Conservation (phyloP, 1,140 invertebrate genomes). For the Spodoptera litura region DNA sequence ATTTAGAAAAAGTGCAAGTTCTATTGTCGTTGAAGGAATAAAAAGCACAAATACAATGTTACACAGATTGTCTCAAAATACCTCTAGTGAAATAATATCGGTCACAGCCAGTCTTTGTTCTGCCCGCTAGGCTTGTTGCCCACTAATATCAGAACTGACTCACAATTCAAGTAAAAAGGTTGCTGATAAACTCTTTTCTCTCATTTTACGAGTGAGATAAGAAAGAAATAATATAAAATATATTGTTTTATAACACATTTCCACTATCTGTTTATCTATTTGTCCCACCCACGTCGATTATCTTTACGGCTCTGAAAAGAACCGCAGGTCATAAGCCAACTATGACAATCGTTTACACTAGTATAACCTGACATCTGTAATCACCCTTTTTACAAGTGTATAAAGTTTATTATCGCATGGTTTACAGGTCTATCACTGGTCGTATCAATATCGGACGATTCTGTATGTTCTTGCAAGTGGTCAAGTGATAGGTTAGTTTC, state of each 20-base stretch:
- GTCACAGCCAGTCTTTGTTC: neutral
- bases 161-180: constrained; percentile 10
- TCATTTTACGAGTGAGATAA: neutral
- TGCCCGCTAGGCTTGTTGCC: neutral
- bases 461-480: constrained; percentile 9
- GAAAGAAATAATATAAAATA: neutral
- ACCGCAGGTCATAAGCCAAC: constrained; percentile 41
- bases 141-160: neutral
- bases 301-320: constrained; percentile 44
- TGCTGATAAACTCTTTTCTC: neutral
- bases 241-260: constrained; percentile 33
- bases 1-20: no score
- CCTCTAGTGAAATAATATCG: no score
- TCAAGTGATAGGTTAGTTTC: constrained; percentile 31
- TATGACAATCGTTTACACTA: constrained; percentile 12
- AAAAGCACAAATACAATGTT: no score
- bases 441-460: constrained; percentile 47
- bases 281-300: constrained; percentile 44
- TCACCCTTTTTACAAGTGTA: constrained; percentile 6
- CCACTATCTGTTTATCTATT: constrained; percentile 17
- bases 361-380: neutral
- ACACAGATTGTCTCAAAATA: no score
- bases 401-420: constrained; percentile 32
- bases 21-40: no score
- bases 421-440: neutral